These are phyloP conservation scores for Drosophila seguyi DNA, from an alignment of 1,140 invertebrate species.

Conservation along the genomic window DNA sequence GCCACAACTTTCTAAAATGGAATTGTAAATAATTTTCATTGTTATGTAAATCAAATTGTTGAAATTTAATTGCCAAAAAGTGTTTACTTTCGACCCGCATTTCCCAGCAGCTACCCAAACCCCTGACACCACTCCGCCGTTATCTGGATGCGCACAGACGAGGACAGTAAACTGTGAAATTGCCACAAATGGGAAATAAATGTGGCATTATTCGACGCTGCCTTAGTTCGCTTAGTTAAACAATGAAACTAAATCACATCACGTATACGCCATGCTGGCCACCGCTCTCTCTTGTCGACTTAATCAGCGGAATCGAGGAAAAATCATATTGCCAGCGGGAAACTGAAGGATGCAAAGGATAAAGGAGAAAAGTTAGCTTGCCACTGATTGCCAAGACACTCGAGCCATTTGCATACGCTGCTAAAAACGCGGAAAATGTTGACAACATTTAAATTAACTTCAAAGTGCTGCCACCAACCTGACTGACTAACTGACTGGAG, in stretches of 20 bases:
- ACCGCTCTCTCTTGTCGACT: slow-evolving; percentile 19
- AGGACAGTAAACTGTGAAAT: slow-evolving; percentile 14
- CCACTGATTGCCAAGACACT: slow-evolving; percentile 62
- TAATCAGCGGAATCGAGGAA: slow-evolving; percentile 45
- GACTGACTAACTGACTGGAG: slow-evolving; percentile 35
- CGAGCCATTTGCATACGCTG: slow-evolving; percentile 78
- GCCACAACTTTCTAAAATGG: slow-evolving; percentile 43
- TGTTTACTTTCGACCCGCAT: slow-evolving; percentile 63
- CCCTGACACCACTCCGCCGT: background rate
- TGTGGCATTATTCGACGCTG: slow-evolving; percentile 50
- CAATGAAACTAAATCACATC: slow-evolving; percentile 69
- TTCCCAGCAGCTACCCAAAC: background rate
- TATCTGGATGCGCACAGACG: slow-evolving; percentile 31
- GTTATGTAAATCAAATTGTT: slow-evolving; percentile 72
- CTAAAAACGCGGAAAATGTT: slow-evolving; percentile 73
- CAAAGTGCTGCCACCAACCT: slow-evolving; percentile 74
- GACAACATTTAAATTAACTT: slow-evolving; percentile 84
- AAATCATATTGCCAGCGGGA: slow-evolving; percentile 39
- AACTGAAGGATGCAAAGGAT: slow-evolving; percentile 22
- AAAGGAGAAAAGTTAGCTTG: slow-evolving; percentile 36
- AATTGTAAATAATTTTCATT: slow-evolving; percentile 71
- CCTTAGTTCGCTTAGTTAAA: slow-evolving; percentile 57
- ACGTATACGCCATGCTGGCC: slow-evolving; percentile 58
- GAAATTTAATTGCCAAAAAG: slow-evolving; percentile 76
- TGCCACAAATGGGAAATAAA: slow-evolving; percentile 53